Percentiles rank a stretch among this genome's conserved stretches.
phyloP scores from a whole-genome alignment of 2,797 vertebrate species.

The Catostomus latipinnis region DNA sequence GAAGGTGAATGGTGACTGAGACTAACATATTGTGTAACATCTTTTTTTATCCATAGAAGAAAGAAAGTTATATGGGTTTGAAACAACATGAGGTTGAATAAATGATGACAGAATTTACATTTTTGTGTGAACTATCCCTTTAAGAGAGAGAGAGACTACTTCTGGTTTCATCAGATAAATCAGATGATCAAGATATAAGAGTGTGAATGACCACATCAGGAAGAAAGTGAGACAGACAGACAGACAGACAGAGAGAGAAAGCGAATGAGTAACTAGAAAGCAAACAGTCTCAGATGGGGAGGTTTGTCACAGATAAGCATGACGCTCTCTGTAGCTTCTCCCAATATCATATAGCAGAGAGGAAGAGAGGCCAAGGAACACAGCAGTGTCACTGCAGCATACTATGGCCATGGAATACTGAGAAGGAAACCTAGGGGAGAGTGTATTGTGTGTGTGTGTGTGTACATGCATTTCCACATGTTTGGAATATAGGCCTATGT shows the following conservation, averaged over 20 bases:
- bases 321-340: conserved; percentile 44
- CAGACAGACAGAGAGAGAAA: conserved; percentile 1
- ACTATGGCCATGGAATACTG: conserved; percentile 54
- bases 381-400: conserved; percentile 50
- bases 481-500: background rate
- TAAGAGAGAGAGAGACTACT: no score
- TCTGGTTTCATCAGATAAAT: conserved; percentile 23
- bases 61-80: no score
- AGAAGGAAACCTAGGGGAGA: conserved; percentile 42
- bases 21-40: no score
- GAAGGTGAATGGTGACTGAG: no score
- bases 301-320: conserved; percentile 57
- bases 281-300: conserved; percentile 46
- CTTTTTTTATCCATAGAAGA: no score
- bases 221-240: conserved; percentile 9
- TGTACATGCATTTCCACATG: conserved; percentile 27
- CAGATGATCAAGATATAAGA: conserved; percentile 18
- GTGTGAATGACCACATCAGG: background rate
- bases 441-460: conserved; percentile 20
- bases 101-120: no score
- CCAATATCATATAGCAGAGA: conserved; percentile 33
- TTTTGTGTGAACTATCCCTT: no score
- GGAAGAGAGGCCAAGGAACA: conserved; percentile 54
- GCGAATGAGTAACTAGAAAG: conserved; percentile 28
- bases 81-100: no score